A percentile compares a stretch with the other conserved stretches of the same genome.
These are phyloP conservation scores for Paraescarpia echinospica DNA, from an alignment of 1,140 invertebrate genomes.

Conservation along the genomic window DNA sequence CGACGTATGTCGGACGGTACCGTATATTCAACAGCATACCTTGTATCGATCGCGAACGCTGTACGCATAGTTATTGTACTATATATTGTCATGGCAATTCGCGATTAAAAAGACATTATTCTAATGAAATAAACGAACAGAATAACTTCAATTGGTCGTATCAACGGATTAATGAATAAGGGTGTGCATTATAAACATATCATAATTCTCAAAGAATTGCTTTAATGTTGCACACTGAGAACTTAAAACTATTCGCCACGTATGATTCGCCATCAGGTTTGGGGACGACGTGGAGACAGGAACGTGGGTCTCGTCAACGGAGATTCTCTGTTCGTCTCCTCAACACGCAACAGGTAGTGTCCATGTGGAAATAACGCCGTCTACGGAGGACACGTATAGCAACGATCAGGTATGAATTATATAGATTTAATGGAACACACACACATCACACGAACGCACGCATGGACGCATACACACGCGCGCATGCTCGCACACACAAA, in stretches of 20 bases:
- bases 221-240: background rate
- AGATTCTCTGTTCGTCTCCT: slow-evolving; percentile 33
- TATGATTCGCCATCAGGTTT: background rate
- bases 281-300: slow-evolving; percentile 29
- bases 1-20: no score
- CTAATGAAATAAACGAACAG: no score
- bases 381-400: slow-evolving; percentile 26
- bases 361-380: slow-evolving; percentile 29
- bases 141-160: no score
- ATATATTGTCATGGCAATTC: no score
- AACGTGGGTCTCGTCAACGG: slow-evolving; percentile 30
- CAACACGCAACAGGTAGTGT: slow-evolving; percentile 20
- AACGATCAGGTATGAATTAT: slow-evolving; percentile 30
- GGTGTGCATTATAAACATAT: no score
- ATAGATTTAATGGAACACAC: background rate
- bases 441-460: background rate
- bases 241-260: background rate
- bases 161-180: no score
- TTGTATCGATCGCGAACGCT: no score
- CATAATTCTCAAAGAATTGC: no score
- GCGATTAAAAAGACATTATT: no score
- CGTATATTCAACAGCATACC: no score
- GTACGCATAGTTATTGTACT: no score
- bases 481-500: background rate
- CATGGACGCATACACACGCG: background rate